phyloP scores from a whole-genome alignment of 2,113 vertebrate species.

The Hyla sarda region DNA sequence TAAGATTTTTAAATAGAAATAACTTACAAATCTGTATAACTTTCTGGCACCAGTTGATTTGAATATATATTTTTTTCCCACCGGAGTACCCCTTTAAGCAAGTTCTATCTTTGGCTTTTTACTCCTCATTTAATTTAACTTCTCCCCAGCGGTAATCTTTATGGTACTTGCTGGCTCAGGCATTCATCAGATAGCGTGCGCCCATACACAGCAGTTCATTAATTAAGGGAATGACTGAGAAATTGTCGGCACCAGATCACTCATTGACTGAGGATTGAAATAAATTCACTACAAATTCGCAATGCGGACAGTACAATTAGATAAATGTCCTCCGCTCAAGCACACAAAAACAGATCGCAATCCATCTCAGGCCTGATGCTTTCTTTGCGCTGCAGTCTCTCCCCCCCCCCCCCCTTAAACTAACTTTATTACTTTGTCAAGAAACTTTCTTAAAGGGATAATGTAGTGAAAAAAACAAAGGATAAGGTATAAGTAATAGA shows the following conservation, averaged over 20 bases:
- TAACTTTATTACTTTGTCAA: background rate
- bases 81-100: background rate
- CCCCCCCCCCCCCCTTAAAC: background rate
- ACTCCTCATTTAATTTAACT: background rate
- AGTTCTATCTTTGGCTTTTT: constrained; percentile 1
- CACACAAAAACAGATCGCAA: constrained; percentile 32
- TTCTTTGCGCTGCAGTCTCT: background rate
- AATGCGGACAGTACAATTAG: constrained; percentile 28
- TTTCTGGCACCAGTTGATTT: too few relatives aligned
- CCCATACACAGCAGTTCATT: constrained; percentile 30
- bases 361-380: background rate
- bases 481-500: too few relatives aligned
- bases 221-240: constrained; percentile 35
- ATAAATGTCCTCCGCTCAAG: constrained; percentile 27
- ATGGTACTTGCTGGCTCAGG: constrained; percentile 16
- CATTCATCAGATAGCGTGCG: constrained; percentile 32
- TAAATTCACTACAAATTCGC: constrained; percentile 31
- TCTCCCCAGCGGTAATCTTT: background rate
- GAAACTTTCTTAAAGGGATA: background rate
- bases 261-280: constrained; percentile 25
- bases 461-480: too few relatives aligned
- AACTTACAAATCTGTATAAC: too few relatives aligned
- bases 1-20: too few relatives aligned
- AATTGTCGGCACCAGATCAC: constrained; percentile 23
- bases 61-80: too few relatives aligned